Conservation (phyloP, 2,888 invertebrate species). For the Ferrisia virgata region DNA sequence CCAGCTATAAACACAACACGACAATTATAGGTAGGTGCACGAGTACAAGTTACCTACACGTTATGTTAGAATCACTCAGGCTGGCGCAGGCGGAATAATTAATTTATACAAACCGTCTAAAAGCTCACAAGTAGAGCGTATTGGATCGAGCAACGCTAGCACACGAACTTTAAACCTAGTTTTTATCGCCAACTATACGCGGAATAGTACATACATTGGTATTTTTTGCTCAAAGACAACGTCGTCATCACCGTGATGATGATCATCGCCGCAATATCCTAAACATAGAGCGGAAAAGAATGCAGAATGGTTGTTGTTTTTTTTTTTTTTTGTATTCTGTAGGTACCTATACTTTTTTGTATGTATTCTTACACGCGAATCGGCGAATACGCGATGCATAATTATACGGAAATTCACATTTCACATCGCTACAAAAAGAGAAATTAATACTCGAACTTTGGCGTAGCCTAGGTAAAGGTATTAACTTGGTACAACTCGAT, state of each 20-base stretch:
- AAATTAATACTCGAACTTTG: neutral
- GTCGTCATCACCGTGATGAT: no score
- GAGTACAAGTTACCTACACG: no score
- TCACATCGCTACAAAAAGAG: conserved; percentile 14
- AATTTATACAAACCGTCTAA: neutral
- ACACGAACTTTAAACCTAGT: conserved; percentile 26
- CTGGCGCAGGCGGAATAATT: neutral
- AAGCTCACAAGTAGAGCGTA: conserved; percentile 19
- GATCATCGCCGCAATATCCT: no score
- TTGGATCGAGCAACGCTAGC: neutral
- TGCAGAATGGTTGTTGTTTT: neutral
- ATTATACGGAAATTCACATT: conserved; percentile 26
- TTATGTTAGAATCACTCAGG: neutral
- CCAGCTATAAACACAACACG: neutral
- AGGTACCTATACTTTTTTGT: neutral
- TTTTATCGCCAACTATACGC: neutral
- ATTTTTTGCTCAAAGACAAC: conserved; percentile 25
- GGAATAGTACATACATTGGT: no score
- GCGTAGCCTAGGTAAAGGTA: neutral
- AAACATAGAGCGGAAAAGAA: neutral
- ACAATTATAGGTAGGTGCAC: neutral
- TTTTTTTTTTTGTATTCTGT: no score
- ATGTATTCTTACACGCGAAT: neutral
- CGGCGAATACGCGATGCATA: neutral
- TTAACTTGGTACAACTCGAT: neutral